These are phyloP conservation scores for Lepidurus couesii DNA, from an alignment of 1,140 invertebrate species.

Conservation along the genomic window DNA sequence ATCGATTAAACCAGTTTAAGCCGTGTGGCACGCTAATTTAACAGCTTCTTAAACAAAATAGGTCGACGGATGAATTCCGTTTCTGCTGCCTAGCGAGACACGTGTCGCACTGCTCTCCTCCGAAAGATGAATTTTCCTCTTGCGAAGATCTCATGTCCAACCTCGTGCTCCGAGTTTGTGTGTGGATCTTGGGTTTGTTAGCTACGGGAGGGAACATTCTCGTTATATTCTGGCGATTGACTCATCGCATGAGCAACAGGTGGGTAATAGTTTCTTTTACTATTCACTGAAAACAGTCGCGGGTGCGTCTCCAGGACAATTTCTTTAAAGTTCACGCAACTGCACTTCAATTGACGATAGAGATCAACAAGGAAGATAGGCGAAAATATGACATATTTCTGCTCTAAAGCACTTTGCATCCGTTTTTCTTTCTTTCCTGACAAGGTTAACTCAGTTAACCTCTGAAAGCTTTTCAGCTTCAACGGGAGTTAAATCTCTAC, in stretches of 20 bases:
- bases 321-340: too few relatives aligned
- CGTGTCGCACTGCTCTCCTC: conserved; percentile 46
- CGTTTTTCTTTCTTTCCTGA: too few relatives aligned
- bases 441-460: too few relatives aligned
- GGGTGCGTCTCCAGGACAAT: too few relatives aligned
- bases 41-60: conserved; percentile 34
- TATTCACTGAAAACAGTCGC: too few relatives aligned
- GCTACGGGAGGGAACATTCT: conserved; percentile 58
- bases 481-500: too few relatives aligned
- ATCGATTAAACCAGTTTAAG: too few relatives aligned
- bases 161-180: conserved; percentile 50
- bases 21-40: neutral
- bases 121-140: conserved; percentile 53
- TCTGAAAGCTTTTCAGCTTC: too few relatives aligned
- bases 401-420: too few relatives aligned
- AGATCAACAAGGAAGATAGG: too few relatives aligned
- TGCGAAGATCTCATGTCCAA: conserved; percentile 57
- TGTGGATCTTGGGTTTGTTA: conserved; percentile 60
- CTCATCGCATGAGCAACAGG: conserved; percentile 40
- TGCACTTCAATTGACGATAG: too few relatives aligned
- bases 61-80: conserved; percentile 50
- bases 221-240: conserved; percentile 55
- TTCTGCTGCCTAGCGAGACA: conserved; percentile 51
- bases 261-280: neutral
- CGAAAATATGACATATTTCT: too few relatives aligned